Percentiles rank a stretch among this genome's conserved stretches.
Conservation (phyloP, 2,888 invertebrate species). For the Trichopoda pennipes region DNA sequence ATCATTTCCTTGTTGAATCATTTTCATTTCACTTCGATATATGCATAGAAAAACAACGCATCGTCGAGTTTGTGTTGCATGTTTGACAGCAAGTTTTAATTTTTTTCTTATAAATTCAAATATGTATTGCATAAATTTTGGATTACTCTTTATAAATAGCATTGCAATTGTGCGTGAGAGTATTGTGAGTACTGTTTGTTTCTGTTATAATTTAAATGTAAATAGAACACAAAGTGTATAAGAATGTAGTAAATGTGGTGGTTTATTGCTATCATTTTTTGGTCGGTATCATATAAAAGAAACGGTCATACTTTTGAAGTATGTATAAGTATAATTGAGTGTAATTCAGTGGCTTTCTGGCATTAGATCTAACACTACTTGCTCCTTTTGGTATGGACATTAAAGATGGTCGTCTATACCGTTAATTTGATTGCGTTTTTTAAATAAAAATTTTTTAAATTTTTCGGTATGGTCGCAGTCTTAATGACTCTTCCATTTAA, state of each 20-base stretch:
- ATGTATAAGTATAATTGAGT: constrained; percentile 63
- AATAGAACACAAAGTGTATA: neutral
- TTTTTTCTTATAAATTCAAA: too few species aligned
- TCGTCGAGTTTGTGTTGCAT: too few species aligned
- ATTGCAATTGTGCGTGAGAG: neutral
- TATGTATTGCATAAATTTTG: too few species aligned
- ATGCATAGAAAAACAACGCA: too few species aligned
- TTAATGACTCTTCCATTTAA: too few species aligned
- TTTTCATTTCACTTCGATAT: too few species aligned
- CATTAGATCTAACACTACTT: constrained; percentile 59
- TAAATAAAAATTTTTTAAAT: constrained; percentile 5
- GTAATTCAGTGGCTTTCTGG: constrained; percentile 61
- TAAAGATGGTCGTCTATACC: constrained; percentile 27
- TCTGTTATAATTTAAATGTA: constrained; percentile 3
- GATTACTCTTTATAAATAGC: neutral
- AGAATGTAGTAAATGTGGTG: constrained; percentile 15
- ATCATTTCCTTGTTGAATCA: too few species aligned
- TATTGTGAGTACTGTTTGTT: too few species aligned
- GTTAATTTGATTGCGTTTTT: constrained; percentile 30
- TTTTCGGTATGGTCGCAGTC: too few species aligned
- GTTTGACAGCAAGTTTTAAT: too few species aligned
- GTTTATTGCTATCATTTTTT: constrained; percentile 18
- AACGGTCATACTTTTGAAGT: constrained; percentile 44
- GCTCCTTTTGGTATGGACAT: constrained; percentile 19
- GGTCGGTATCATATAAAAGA: constrained; percentile 5